phyloP scores from a whole-genome alignment of 1,140 invertebrate genomes.

The Ericerus pela region DNA sequence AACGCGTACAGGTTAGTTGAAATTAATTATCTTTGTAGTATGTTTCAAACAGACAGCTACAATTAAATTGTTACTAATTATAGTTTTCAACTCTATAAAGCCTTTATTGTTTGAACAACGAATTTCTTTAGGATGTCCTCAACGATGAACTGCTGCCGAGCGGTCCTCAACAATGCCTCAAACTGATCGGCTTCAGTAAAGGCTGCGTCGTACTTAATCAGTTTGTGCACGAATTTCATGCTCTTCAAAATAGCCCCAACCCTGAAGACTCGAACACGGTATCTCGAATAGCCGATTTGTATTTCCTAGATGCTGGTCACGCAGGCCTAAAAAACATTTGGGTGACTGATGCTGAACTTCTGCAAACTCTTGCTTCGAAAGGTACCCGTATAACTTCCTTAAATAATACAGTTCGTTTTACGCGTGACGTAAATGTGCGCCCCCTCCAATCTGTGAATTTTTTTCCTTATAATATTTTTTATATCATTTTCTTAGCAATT shows the following conservation, averaged over 20 bases:
- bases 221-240: slow-evolving; percentile 66
- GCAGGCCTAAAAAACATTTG: slow-evolving; percentile 66
- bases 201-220: slow-evolving; percentile 84
- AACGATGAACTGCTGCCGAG: slow-evolving; percentile 5
- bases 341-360: slow-evolving; percentile 54
- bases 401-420: not conserved
- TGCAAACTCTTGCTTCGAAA: slow-evolving; percentile 51
- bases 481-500: slow-evolving; percentile 36
- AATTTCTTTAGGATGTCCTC: no score
- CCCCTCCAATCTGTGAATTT: not conserved
- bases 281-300: slow-evolving; percentile 49
- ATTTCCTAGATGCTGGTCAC: slow-evolving; percentile 79
- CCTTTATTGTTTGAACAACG: no score
- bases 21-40: no score
- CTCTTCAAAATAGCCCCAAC: slow-evolving; percentile 43
- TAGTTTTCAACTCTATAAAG: no score
- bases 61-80: no score
- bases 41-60: no score
- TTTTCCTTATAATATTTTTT: not conserved
- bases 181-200: slow-evolving; percentile 74
- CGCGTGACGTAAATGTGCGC: not conserved
- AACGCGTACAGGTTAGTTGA: no score
- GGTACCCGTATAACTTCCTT: no score
- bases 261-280: slow-evolving; percentile 39
- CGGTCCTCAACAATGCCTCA: no score